These are phyloP conservation scores for Poeciliopsis turneri DNA, from an alignment of 2,797 vertebrate genomes.

Conservation along the genomic window DNA sequence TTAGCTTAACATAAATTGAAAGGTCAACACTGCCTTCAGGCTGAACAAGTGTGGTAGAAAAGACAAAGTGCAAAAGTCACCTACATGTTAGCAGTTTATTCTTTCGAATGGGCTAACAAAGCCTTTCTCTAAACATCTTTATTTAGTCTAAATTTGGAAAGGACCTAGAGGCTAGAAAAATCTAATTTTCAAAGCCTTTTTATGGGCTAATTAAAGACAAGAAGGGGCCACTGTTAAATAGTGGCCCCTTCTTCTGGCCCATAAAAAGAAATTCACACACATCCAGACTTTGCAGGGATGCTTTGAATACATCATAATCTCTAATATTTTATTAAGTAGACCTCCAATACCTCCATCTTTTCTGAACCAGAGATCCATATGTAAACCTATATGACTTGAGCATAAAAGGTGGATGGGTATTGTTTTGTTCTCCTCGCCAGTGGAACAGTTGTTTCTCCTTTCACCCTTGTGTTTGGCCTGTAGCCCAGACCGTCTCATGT, in stretches of 20 bases:
- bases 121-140: neutral
- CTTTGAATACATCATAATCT: slow-evolving; percentile 6
- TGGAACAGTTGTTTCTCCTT: slow-evolving; percentile 50
- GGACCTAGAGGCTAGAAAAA: neutral
- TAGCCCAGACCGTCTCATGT: slow-evolving; percentile 70
- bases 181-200: neutral
- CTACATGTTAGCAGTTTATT: neutral
- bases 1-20: neutral
- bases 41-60: neutral
- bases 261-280: neutral
- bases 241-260: too few relatives aligned
- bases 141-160: neutral
- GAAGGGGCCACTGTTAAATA: neutral
- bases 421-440: slow-evolving; percentile 42
- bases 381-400: slow-evolving; percentile 38
- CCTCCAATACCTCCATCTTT: neutral
- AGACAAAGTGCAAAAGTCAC: neutral
- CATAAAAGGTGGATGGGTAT: slow-evolving; percentile 30
- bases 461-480: slow-evolving; percentile 61
- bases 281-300: neutral
- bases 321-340: neutral
- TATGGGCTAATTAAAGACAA: neutral
- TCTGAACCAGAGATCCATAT: slow-evolving; percentile 27
- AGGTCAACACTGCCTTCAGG: neutral
- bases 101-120: neutral